These are phyloP conservation scores for Morus bassanus DNA, from an alignment of 2,797 vertebrate genomes.

Conservation along the genomic window DNA sequence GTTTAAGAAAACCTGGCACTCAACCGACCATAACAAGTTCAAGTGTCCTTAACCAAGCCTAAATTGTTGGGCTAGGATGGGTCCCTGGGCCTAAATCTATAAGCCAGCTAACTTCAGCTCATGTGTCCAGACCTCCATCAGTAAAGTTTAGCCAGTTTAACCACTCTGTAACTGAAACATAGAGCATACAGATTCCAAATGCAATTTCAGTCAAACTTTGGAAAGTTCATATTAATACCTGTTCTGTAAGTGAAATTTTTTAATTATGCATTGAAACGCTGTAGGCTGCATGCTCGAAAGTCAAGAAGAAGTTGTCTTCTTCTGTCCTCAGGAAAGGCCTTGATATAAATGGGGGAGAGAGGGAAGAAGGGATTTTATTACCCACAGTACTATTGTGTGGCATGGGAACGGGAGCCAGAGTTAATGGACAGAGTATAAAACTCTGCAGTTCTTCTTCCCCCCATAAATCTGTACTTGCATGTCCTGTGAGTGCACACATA, in stretches of 20 bases:
- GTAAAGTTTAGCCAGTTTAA: background rate
- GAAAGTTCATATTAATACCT: background rate
- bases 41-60: conserved; percentile 14
- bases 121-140: background rate
- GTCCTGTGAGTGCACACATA: background rate
- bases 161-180: background rate
- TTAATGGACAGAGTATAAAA: background rate
- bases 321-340: background rate
- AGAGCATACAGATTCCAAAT: background rate
- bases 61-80: background rate
- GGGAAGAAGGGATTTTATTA: background rate
- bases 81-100: background rate
- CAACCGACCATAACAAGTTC: background rate
- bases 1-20: conserved; percentile 1
- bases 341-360: background rate
- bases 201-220: background rate
- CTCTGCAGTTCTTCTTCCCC: background rate
- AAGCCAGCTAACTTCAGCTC: background rate
- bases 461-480: background rate
- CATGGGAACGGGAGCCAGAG: background rate
- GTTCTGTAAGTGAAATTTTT: background rate
- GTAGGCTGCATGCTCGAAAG: background rate
- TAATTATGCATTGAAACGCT: background rate
- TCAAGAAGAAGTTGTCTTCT: background rate
- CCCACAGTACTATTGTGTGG: background rate